Conservation (phyloP, 2,797 vertebrate genomes). For the Pipistrellus nathusii region DNA sequence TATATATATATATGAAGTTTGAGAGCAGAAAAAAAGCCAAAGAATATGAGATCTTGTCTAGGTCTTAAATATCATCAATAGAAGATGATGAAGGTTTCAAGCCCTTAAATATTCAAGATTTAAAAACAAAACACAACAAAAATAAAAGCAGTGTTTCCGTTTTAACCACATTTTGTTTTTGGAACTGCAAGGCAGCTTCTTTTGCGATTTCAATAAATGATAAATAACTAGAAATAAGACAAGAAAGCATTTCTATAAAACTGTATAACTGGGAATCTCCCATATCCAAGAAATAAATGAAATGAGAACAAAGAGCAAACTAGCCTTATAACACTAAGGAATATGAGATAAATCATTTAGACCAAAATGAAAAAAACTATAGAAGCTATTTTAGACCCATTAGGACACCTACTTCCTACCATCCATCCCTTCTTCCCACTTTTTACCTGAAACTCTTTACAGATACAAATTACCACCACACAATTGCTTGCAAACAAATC, state of each 20-base stretch:
- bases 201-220: slow-evolving; percentile 50
- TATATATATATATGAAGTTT: too few relatives aligned
- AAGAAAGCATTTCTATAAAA: slow-evolving; percentile 34
- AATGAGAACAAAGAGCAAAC: slow-evolving; percentile 31
- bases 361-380: background rate
- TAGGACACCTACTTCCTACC: background rate
- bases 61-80: background rate
- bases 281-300: background rate
- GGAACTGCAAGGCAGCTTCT: background rate
- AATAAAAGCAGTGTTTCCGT: background rate
- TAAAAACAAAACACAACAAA: slow-evolving; percentile 4
- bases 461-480: slow-evolving; percentile 15
- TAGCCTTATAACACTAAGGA: slow-evolving; percentile 22
- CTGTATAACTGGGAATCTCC: background rate
- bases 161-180: slow-evolving; percentile 49
- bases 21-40: slow-evolving; percentile 36
- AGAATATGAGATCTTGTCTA: background rate
- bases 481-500: slow-evolving; percentile 17
- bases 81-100: slow-evolving; percentile 4
- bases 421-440: background rate
- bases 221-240: slow-evolving; percentile 55
- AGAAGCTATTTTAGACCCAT: background rate
- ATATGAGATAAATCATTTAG: background rate
- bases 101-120: slow-evolving; percentile 12
- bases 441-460: slow-evolving; percentile 30